Evolutionary conservation across 2,888 invertebrate species (phyloP).

Genomic region (Cacoxenus indagator): DNA sequence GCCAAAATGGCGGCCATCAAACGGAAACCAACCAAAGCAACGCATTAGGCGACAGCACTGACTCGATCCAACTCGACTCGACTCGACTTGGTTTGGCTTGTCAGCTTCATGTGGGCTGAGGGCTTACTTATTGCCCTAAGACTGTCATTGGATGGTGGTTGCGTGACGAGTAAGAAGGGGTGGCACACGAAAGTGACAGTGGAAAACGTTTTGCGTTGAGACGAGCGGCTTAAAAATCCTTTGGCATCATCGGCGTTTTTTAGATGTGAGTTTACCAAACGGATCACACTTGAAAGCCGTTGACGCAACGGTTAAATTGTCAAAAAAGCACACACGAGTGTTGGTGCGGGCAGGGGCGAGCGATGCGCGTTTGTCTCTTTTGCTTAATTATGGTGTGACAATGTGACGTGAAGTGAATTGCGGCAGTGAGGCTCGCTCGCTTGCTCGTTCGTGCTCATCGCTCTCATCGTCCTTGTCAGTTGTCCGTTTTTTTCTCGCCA

Average conservation of each 20-base stretch:
- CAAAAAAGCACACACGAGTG: slow-evolving; percentile 29
- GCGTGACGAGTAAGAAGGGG: slow-evolving; percentile 19
- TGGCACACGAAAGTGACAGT: slow-evolving; percentile 35
- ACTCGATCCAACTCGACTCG: slow-evolving; percentile 41
- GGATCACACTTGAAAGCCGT: slow-evolving; percentile 59
- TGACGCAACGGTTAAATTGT: slow-evolving; percentile 52
- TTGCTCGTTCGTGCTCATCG: neutral
- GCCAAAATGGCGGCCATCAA: slow-evolving; percentile 63
- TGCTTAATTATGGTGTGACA: slow-evolving; percentile 38
- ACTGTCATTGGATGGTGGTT: slow-evolving; percentile 15
- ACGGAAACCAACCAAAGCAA: slow-evolving; percentile 42
- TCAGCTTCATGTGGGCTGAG: slow-evolving; percentile 60
- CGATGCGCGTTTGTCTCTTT: neutral
- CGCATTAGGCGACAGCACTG: slow-evolving; percentile 57
- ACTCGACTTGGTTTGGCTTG: slow-evolving; percentile 56
- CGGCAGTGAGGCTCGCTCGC: neutral
- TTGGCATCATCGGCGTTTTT: slow-evolving; percentile 24
- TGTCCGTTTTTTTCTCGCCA: neutral
- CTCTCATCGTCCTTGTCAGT: neutral
- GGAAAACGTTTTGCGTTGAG: slow-evolving; percentile 35
- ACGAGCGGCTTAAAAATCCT: slow-evolving; percentile 58
- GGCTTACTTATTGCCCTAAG: neutral
- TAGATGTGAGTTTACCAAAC: slow-evolving; percentile 52
- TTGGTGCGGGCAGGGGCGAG: neutral
- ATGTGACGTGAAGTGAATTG: slow-evolving; percentile 41